These are phyloP conservation scores for Osmerus eperlanus DNA, from an alignment of 2,113 vertebrate species.

Conservation along the genomic window DNA sequence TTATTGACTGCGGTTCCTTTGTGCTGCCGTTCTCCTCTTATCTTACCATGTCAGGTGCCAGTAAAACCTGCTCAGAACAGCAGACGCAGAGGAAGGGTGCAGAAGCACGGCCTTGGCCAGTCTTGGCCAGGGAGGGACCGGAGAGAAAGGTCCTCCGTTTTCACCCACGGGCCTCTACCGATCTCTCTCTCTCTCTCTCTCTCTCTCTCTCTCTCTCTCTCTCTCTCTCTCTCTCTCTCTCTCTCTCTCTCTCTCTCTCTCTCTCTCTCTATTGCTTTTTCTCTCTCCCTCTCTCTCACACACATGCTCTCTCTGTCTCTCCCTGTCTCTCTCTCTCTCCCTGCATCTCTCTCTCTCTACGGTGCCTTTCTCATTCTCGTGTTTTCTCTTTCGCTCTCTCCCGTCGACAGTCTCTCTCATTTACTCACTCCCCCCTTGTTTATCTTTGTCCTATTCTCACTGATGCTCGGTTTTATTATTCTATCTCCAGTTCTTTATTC, in stretches of 20 bases:
- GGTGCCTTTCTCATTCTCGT: neutral
- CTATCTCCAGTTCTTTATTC: neutral
- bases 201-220: too few species aligned
- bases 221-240: too few species aligned
- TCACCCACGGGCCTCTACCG: neutral
- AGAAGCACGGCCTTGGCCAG: conserved; percentile 43
- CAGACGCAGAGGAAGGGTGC: conserved; percentile 51
- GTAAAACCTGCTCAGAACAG: conserved; percentile 48
- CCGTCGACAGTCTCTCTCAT: too few species aligned
- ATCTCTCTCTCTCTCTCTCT: too few species aligned
- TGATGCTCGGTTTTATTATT: neutral
- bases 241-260: too few species aligned
- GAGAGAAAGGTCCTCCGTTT: too few species aligned
- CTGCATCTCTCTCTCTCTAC: neutral
- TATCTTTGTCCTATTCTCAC: neutral
- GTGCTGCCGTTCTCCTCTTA: conserved; percentile 57
- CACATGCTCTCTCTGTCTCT: neutral
- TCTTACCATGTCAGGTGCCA: conserved; percentile 60
- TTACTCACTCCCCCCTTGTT: too few species aligned
- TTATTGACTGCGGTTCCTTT: conserved; percentile 48
- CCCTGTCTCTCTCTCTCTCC: too few species aligned
- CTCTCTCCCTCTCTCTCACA: neutral
- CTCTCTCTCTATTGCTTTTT: too few species aligned
- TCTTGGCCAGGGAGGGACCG: conserved; percentile 23
- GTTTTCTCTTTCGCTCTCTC: too few species aligned